phyloP scores from a whole-genome alignment of 1,140 invertebrate species.

The Zaprionus gabonicus region DNA sequence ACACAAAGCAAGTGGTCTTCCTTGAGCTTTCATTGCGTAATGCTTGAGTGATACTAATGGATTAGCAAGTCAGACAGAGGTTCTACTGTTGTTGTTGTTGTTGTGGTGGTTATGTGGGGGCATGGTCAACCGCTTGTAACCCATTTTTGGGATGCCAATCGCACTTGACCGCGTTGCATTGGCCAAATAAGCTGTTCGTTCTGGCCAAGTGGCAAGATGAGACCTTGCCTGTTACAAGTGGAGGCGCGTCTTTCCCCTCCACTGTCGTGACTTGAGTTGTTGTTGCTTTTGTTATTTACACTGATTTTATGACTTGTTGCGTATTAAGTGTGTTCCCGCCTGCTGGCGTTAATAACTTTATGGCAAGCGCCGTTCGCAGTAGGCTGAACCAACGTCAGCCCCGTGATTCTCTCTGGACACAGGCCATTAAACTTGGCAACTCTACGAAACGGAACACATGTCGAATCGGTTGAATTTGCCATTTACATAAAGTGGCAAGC shows the following conservation, averaged over 20 bases:
- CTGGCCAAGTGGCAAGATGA: constrained; percentile 6
- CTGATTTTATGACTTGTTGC: constrained; percentile 51
- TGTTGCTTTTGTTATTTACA: constrained; percentile 49
- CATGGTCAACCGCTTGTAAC: constrained; percentile 69
- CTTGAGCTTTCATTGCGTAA: constrained; percentile 31
- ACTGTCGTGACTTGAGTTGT: constrained; percentile 10
- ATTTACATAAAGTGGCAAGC: background rate
- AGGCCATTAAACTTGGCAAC: background rate
- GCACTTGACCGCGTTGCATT: constrained; percentile 67
- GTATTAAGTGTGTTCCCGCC: constrained; percentile 46
- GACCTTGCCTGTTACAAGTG: constrained; percentile 22
- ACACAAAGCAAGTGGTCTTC: background rate
- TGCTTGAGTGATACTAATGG: constrained; percentile 30
- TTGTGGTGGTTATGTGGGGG: constrained; percentile 25
- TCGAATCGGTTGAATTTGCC: background rate
- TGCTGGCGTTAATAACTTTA: constrained; percentile 4
- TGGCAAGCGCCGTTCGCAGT: background rate
- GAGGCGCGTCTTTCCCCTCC: background rate
- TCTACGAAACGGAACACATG: background rate
- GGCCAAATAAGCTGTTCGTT: constrained; percentile 57
- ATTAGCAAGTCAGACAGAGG: background rate
- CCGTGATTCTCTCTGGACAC: background rate
- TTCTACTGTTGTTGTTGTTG: background rate
- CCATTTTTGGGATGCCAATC: constrained; percentile 67
- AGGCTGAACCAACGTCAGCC: background rate